phyloP scores from a whole-genome alignment of 2,888 invertebrate genomes.

The Atethmia centrago region DNA sequence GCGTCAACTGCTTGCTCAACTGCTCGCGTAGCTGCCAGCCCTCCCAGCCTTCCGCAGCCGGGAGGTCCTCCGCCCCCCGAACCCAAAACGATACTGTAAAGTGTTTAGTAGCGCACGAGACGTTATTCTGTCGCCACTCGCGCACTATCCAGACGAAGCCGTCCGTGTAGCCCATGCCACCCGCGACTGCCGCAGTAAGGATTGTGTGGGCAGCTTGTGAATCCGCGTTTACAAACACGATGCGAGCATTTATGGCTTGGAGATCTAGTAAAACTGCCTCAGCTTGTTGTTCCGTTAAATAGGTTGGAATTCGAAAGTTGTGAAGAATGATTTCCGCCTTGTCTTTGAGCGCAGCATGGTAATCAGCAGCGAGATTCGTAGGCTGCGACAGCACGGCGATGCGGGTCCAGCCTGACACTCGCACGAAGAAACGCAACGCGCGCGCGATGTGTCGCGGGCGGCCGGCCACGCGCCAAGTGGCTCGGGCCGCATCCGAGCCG shows the following conservation, averaged over 20 bases:
- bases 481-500: background rate
- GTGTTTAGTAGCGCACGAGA: conserved; percentile 43
- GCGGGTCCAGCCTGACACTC: conserved; percentile 38
- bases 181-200: conserved; percentile 91
- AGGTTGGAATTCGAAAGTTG: background rate
- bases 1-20: background rate
- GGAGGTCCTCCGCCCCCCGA: conserved; percentile 40
- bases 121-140: conserved; percentile 69
- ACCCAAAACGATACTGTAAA: conserved; percentile 67
- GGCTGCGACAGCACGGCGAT: conserved; percentile 42
- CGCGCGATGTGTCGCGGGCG: conserved; percentile 47
- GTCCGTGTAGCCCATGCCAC: conserved; percentile 84
- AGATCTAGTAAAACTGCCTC: conserved; percentile 51
- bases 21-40: background rate
- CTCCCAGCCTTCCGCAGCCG: background rate
- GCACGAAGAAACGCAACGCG: conserved; percentile 37
- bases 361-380: conserved; percentile 13
- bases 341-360: conserved; percentile 13
- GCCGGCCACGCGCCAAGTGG: conserved; percentile 44
- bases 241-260: conserved; percentile 89
- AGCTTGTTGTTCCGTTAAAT: background rate
- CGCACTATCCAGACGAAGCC: conserved; percentile 76
- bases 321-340: background rate
- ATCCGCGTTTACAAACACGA: conserved; percentile 95
- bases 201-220: conserved; percentile 91